Percentiles rank a stretch among this genome's conserved stretches.
Evolutionary conservation across 2,113 vertebrate genomes (phyloP).

Genomic region (Leuciscus idus): DNA sequence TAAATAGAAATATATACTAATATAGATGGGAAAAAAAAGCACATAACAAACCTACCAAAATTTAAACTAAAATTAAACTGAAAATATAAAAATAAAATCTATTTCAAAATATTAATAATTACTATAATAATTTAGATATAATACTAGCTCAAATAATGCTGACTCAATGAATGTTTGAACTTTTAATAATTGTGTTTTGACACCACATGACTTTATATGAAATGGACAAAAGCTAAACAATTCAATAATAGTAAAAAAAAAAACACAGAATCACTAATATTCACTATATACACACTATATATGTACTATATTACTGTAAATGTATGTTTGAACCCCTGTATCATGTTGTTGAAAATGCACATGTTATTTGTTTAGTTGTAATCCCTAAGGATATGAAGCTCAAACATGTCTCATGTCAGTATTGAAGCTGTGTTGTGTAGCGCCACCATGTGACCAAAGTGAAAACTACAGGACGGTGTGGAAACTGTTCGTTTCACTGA

Average conservation of each 20-base stretch:
- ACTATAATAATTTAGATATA: no score
- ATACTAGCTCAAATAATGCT: no score
- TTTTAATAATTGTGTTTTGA: background rate
- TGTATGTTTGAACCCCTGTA: background rate
- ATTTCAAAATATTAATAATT: no score
- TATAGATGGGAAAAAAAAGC: background rate
- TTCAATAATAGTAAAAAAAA: background rate
- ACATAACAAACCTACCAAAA: background rate
- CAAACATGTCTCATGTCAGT: background rate
- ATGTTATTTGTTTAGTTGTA: background rate
- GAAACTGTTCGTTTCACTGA: background rate
- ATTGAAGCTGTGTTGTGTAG: background rate
- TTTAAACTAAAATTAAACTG: background rate
- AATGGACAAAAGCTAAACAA: background rate
- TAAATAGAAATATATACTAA: background rate
- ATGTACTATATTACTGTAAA: background rate
- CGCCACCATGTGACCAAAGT: background rate
- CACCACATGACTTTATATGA: background rate
- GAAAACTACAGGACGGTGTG: background rate
- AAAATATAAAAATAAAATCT: background rate
- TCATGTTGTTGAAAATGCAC: background rate
- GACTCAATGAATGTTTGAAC: no score
- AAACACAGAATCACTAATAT: background rate
- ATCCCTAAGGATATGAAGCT: background rate
- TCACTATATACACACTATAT: background rate